Evolutionary conservation across 1,140 invertebrate genomes (phyloP).

Genomic region (Pentalonia nigronervosa): DNA sequence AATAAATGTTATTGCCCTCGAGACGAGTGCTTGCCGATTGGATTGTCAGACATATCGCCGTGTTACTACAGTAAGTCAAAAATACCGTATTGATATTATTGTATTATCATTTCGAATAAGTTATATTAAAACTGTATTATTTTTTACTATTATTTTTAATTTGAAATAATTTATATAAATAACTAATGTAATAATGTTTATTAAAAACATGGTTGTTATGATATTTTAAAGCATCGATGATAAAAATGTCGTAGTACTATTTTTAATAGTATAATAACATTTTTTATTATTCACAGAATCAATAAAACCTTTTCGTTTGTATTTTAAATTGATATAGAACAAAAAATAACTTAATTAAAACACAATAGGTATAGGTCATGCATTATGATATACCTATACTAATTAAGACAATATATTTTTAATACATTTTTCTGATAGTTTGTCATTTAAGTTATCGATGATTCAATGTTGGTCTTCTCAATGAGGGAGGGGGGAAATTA

Average conservation of each 20-base stretch:
- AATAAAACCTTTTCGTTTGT: conserved; percentile 8
- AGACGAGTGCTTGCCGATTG: conserved; percentile 68
- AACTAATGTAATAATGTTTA: background rate
- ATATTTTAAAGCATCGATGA: background rate
- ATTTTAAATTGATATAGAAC: background rate
- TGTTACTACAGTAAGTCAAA: conserved; percentile 76
- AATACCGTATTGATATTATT: background rate
- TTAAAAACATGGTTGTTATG: background rate
- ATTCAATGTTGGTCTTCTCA: background rate
- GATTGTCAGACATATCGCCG: conserved; percentile 72
- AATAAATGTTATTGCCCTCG: conserved; percentile 73
- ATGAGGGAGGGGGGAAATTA: background rate
- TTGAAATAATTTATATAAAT: background rate
- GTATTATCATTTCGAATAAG: background rate
- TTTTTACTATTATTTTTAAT: no score
- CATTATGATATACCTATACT: background rate
- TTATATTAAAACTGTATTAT: background rate
- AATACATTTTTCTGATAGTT: background rate
- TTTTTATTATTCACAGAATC: background rate
- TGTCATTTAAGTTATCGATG: background rate
- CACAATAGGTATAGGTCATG: background rate
- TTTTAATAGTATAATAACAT: background rate
- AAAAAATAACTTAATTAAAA: background rate
- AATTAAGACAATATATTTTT: background rate
- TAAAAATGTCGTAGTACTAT: background rate